Evolutionary conservation across 2,888 invertebrate species (phyloP).

Genomic region (Andrena bicolor): DNA sequence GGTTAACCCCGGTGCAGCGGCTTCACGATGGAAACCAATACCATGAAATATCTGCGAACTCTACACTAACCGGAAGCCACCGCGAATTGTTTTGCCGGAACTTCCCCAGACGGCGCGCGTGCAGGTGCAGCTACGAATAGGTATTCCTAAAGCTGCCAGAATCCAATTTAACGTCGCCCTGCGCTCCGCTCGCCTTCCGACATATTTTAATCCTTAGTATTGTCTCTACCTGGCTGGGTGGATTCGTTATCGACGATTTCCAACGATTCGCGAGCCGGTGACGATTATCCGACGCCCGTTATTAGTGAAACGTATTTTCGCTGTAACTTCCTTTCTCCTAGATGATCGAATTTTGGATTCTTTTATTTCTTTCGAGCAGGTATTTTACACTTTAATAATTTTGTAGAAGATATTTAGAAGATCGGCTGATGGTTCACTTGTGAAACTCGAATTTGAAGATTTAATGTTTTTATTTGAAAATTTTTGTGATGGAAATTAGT

Average conservation of each 20-base stretch:
- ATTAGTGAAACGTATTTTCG: not conserved
- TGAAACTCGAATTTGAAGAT: no score
- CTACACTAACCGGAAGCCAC: constrained; percentile 59
- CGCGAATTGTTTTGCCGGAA: constrained; percentile 68
- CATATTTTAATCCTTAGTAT: constrained; percentile 58
- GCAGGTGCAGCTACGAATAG: constrained; percentile 61
- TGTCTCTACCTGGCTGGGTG: constrained; percentile 22
- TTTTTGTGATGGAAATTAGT: no score
- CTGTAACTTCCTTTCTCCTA: no score
- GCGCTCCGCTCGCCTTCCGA: constrained; percentile 23
- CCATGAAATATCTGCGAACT: constrained; percentile 70
- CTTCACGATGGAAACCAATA: constrained; percentile 63
- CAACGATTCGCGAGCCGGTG: not conserved
- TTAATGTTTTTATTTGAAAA: no score
- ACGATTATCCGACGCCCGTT: not conserved
- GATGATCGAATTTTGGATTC: not conserved
- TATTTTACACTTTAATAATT: not conserved
- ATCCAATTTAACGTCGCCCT: constrained; percentile 56
- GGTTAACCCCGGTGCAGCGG: constrained; percentile 63
- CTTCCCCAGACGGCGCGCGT: constrained; percentile 45
- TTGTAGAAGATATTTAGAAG: no score
- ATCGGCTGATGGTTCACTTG: no score
- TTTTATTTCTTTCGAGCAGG: not conserved
- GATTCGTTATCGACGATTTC: constrained; percentile 37
- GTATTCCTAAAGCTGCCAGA: constrained; percentile 56